These are phyloP conservation scores for Glyptemys insculpta DNA, from an alignment of 2,797 vertebrate species.

Conservation along the genomic window DNA sequence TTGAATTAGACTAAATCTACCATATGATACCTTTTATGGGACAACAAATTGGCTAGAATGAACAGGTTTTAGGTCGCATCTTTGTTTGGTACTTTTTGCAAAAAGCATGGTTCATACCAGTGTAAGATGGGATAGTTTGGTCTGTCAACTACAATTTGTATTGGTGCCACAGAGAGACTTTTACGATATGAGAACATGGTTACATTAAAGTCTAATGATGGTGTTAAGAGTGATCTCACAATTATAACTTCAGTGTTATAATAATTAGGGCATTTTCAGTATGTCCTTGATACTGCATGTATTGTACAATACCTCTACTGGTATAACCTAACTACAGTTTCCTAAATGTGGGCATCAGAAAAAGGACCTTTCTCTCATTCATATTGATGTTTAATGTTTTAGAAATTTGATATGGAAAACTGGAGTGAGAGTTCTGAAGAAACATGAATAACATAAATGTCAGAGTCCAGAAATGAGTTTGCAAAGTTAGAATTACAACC, in stretches of 20 bases:
- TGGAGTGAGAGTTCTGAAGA: fast-evolving
- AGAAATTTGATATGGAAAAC: neutral
- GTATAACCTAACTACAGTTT: fast-evolving
- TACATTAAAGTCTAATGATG: neutral
- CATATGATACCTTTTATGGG: neutral
- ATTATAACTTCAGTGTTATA: neutral
- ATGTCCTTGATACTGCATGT: neutral
- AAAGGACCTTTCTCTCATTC: neutral
- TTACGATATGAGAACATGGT: fast-evolving
- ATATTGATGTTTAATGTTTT: neutral
- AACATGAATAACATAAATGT: neutral
- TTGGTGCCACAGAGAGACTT: neutral
- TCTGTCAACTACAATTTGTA: neutral
- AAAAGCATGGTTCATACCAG: fast-evolving
- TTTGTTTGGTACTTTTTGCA: neutral
- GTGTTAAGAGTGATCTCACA: neutral
- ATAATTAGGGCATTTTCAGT: neutral
- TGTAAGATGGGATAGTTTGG: neutral
- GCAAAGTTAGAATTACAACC: fast-evolving
- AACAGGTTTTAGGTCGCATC: neutral
- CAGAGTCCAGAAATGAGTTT: neutral
- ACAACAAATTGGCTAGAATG: neutral
- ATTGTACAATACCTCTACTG: neutral
- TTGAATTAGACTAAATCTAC: neutral
- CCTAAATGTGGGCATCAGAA: neutral